A percentile compares a stretch with the other conserved stretches of the same genome.
These are phyloP conservation scores for Sinonovacula constricta DNA, from an alignment of 1,140 invertebrate genomes.

Conservation along the genomic window DNA sequence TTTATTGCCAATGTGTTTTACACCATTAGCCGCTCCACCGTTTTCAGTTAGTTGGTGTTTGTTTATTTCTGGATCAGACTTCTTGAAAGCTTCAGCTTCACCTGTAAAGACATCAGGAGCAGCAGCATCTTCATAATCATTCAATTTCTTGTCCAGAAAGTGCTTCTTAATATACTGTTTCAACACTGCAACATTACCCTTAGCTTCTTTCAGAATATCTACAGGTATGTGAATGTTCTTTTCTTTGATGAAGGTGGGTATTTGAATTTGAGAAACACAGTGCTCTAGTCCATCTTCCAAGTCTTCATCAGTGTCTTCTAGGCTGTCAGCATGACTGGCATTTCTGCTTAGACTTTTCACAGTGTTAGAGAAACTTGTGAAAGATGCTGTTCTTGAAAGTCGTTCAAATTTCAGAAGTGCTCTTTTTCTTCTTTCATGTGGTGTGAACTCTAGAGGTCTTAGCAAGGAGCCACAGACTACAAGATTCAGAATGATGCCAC, in stretches of 20 bases:
- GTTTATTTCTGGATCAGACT: slow-evolving; percentile 16
- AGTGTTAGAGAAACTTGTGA: slow-evolving; percentile 11
- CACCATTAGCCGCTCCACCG: slow-evolving; percentile 19
- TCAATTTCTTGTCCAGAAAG: neutral
- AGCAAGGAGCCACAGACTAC: slow-evolving; percentile 89
- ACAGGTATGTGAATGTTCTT: slow-evolving; percentile 54
- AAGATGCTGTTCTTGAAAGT: slow-evolving; percentile 59
- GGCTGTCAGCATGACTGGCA: slow-evolving; percentile 54
- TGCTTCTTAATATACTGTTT: slow-evolving; percentile 25
- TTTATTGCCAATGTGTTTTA: neutral
- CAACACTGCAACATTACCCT: slow-evolving; percentile 55
- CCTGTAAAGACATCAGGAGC: neutral
- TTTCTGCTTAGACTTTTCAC: slow-evolving; percentile 20
- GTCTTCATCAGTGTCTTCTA: slow-evolving; percentile 37
- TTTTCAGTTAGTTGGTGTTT: slow-evolving; percentile 31
- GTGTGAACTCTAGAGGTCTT: slow-evolving; percentile 83
- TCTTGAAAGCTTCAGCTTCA: slow-evolving; percentile 22
- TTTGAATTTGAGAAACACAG: slow-evolving; percentile 64
- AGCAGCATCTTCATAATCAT: slow-evolving; percentile 13
- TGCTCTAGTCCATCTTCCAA: slow-evolving; percentile 46
- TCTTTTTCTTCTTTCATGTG: slow-evolving; percentile 61
- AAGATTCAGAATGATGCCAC: slow-evolving; percentile 88
- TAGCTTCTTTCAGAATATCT: slow-evolving; percentile 57
- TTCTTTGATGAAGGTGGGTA: slow-evolving; percentile 67
- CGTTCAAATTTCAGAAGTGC: slow-evolving; percentile 68